Percentiles rank a stretch among this genome's conserved stretches.
These are phyloP conservation scores for Kryptopterus vitreolus DNA, from an alignment of 2,797 vertebrate species.

Conservation along the genomic window DNA sequence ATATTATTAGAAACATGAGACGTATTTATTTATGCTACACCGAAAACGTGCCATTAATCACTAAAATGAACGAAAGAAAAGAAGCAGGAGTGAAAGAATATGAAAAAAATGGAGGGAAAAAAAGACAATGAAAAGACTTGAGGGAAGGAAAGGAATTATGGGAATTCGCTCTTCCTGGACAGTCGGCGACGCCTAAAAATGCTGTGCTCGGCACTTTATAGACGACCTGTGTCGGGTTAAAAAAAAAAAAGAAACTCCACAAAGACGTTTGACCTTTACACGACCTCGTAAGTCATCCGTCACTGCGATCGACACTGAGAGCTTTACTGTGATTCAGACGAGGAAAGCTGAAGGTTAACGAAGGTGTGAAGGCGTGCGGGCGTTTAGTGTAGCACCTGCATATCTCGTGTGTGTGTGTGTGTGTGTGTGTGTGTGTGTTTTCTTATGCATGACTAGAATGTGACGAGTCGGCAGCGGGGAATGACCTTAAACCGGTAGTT, in stretches of 20 bases:
- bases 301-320: background rate
- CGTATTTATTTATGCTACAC: too few relatives aligned
- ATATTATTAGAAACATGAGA: too few relatives aligned
- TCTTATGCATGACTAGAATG: background rate
- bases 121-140: background rate
- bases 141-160: background rate
- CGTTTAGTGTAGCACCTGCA: background rate
- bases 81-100: background rate
- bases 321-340: too few relatives aligned
- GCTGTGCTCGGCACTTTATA: too few relatives aligned
- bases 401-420: background rate
- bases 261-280: background rate
- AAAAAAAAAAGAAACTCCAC: too few relatives aligned
- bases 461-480: background rate
- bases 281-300: too few relatives aligned
- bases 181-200: too few relatives aligned
- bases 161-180: too few relatives aligned
- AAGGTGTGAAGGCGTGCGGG: too few relatives aligned
- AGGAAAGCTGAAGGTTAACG: background rate
- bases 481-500: background rate
- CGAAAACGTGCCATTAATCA: too few relatives aligned
- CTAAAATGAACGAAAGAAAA: background rate
- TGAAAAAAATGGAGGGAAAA: background rate
- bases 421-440: background rate
- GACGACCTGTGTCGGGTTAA: too few relatives aligned